Conservation (phyloP, 2,113 vertebrate genomes). For the Erythrocercus mccallii region DNA sequence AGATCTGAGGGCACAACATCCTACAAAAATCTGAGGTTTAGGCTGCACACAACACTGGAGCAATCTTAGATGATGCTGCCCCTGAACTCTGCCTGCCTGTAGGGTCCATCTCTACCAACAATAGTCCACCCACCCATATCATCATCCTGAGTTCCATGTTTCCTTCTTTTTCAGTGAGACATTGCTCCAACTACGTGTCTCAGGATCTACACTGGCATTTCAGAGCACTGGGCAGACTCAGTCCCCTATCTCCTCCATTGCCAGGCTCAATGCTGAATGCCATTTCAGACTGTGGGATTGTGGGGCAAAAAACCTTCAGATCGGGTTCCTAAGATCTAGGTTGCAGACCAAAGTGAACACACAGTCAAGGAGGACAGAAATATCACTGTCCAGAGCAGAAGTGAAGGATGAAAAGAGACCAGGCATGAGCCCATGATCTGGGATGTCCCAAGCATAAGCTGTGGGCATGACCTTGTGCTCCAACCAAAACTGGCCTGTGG, state of each 20-base stretch:
- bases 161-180: background rate
- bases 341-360: background rate
- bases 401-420: background rate
- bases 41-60: background rate
- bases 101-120: fast-evolving
- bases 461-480: background rate
- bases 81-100: background rate
- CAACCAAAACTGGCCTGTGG: background rate
- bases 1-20: background rate
- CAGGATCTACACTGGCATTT: background rate
- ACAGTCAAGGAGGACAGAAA: background rate
- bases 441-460: fast-evolving
- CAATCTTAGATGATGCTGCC: background rate
- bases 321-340: background rate
- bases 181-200: background rate
- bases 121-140: fast-evolving
- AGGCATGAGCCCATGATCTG: background rate
- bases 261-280: background rate
- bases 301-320: background rate
- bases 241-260: fast-evolving
- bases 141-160: fast-evolving
- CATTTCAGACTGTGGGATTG: background rate
- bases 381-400: background rate
- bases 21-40: background rate
- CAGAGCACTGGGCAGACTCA: background rate